These are phyloP conservation scores for Sisor rabdophorus DNA, from an alignment of 2,113 vertebrate species.

Conservation along the genomic window DNA sequence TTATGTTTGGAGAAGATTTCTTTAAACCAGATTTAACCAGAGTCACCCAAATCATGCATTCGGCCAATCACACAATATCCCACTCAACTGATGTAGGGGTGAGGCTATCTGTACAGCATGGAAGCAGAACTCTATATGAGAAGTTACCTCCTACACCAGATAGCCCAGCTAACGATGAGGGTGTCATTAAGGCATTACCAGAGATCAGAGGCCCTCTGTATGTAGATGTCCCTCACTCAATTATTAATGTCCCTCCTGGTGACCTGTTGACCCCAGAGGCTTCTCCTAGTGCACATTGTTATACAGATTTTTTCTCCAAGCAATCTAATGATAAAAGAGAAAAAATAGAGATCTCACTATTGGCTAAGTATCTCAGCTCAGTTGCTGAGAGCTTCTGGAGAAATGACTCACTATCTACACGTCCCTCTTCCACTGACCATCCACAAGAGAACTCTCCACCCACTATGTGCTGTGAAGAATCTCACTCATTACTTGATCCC, in stretches of 20 bases:
- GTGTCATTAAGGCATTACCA: slow-evolving; percentile 68
- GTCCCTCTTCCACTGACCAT: background rate
- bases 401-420: slow-evolving; percentile 18
- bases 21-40: slow-evolving; percentile 35
- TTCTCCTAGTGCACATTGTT: slow-evolving; percentile 68
- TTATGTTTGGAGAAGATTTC: slow-evolving; percentile 63
- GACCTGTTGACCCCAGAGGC: slow-evolving; percentile 75
- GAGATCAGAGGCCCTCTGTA: slow-evolving; percentile 72
- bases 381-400: slow-evolving; percentile 66
- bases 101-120: slow-evolving; percentile 61
- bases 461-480: slow-evolving; percentile 18
- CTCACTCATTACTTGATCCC: slow-evolving; percentile 63
- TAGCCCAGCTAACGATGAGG: slow-evolving; percentile 69
- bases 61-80: background rate
- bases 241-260: slow-evolving; percentile 58
- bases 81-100: slow-evolving; percentile 46
- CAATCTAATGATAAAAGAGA: slow-evolving; percentile 64
- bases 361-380: slow-evolving; percentile 72
- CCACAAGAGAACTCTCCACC: slow-evolving; percentile 16
- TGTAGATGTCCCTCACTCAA: slow-evolving; percentile 64
- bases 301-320: slow-evolving; percentile 58
- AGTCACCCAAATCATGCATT: slow-evolving; percentile 5
- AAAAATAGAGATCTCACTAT: slow-evolving; percentile 67
- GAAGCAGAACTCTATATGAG: slow-evolving; percentile 68
- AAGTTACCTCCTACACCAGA: slow-evolving; percentile 74